A percentile compares a stretch with the other conserved stretches of the same genome.
phyloP scores from a whole-genome alignment of 2,113 vertebrate species.

The Apus apus region DNA sequence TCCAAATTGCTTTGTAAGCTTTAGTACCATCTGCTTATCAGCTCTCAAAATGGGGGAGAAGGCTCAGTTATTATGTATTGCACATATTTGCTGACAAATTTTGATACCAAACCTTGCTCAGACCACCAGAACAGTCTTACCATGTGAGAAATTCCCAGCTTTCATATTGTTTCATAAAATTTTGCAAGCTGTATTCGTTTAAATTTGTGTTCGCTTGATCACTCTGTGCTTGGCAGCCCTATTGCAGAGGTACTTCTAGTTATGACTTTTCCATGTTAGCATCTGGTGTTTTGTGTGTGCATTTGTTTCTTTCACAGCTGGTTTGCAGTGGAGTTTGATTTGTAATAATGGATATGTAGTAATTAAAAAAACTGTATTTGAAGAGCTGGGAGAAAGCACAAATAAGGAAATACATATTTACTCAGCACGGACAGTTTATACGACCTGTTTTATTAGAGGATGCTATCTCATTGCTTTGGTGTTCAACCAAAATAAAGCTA shows the following conservation, averaged over 20 bases:
- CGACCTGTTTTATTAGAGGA: neutral
- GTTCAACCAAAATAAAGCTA: neutral
- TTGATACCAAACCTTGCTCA: neutral
- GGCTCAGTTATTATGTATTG: neutral
- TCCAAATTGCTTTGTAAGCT: slow-evolving; percentile 14
- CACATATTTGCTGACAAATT: neutral
- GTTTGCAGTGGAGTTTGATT: neutral
- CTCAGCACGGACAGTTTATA: neutral
- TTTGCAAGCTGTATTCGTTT: neutral
- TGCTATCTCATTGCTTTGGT: neutral
- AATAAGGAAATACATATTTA: neutral
- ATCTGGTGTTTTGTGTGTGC: neutral
- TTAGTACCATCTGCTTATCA: slow-evolving; percentile 6
- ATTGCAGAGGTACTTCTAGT: neutral
- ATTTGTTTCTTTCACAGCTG: neutral
- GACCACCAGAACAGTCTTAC: neutral
- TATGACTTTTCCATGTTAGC: neutral
- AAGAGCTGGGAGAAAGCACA: neutral
- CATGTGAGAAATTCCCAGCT: neutral
- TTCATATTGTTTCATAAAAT: neutral
- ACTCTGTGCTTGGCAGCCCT: neutral
- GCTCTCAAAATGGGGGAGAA: neutral
- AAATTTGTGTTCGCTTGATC: neutral
- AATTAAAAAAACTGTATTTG: neutral
- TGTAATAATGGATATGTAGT: neutral